Conservation (phyloP, 1,140 invertebrate species). For the Akabosia matsudoensis region DNA sequence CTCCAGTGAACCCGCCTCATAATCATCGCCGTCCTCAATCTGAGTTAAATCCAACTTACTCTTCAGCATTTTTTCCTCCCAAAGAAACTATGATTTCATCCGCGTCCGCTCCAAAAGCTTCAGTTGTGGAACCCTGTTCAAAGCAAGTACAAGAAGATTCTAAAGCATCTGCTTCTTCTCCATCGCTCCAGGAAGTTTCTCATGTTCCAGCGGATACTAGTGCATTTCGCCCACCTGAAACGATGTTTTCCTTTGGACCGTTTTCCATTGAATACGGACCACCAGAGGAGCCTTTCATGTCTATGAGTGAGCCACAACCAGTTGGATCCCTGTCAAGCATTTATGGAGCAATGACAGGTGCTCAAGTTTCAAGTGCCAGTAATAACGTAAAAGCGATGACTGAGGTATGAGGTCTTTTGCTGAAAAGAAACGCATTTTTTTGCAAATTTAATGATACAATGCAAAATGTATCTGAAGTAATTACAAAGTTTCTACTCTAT, state of each 20-base stretch:
- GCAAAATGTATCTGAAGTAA: not conserved
- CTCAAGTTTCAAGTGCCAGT: not conserved
- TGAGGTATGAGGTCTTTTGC: not conserved
- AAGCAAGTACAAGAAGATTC: not conserved
- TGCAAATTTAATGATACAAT: not conserved
- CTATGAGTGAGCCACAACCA: slow-evolving; percentile 1
- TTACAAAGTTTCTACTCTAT: no score
- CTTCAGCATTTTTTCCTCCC: not conserved
- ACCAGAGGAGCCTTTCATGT: slow-evolving; percentile 14
- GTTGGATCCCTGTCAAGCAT: slow-evolving; percentile 5
- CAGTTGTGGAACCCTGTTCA: not conserved
- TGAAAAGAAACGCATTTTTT: not conserved
- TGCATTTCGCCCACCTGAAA: not conserved
- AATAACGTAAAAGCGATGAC: not conserved
- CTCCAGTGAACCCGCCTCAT: not conserved
- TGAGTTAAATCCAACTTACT: not conserved
- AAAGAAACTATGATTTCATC: not conserved
- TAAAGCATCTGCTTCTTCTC: not conserved
- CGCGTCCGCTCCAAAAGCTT: not conserved
- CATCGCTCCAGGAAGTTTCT: slow-evolving; percentile 19
- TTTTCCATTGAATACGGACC: slow-evolving; percentile 26
- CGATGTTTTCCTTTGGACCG: not conserved
- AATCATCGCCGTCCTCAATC: not conserved
- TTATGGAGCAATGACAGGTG: not conserved
- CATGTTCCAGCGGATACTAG: not conserved